A percentile compares a stretch with the other conserved stretches of the same genome.
Conservation (phyloP, 2,113 vertebrate species). For the Rallus limicola region DNA sequence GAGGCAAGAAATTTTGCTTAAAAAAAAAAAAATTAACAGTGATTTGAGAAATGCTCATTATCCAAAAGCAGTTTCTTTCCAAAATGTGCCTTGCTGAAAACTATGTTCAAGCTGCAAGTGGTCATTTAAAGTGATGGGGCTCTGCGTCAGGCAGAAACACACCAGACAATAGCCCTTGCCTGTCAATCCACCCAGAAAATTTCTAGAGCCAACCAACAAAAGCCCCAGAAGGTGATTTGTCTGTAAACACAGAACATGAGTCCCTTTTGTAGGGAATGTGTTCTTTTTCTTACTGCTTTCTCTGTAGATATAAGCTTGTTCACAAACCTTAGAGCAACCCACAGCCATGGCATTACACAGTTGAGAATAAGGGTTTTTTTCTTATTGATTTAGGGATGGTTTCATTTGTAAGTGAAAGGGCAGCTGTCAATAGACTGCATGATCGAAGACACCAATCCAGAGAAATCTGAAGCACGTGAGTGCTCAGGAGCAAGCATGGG, state of each 20-base stretch:
- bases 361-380: slow-evolving; percentile 39
- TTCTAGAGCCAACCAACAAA: not conserved
- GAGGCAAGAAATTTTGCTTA: not conserved
- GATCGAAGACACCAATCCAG: slow-evolving; percentile 40
- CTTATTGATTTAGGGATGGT: slow-evolving; percentile 56
- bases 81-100: not conserved
- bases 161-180: not conserved
- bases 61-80: not conserved
- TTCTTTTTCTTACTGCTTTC: slow-evolving; percentile 36
- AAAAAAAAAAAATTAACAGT: not conserved
- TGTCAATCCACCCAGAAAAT: not conserved
- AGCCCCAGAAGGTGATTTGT: not conserved
- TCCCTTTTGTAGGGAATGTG: not conserved
- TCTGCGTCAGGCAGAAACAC: not conserved
- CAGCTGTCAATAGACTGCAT: slow-evolving; percentile 55
- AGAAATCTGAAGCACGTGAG: slow-evolving; percentile 27
- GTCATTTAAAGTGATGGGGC: not conserved
- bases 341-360: slow-evolving; percentile 44
- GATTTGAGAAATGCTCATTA: not conserved
- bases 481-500: not conserved
- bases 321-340: slow-evolving; percentile 18
- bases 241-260: not conserved
- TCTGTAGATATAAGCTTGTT: slow-evolving; percentile 30
- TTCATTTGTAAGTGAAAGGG: slow-evolving; percentile 69
- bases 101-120: not conserved